Base-by-base conservation (phyloP, 2,888 invertebrate genomes). In the Platycheirus rosarum region DNA sequence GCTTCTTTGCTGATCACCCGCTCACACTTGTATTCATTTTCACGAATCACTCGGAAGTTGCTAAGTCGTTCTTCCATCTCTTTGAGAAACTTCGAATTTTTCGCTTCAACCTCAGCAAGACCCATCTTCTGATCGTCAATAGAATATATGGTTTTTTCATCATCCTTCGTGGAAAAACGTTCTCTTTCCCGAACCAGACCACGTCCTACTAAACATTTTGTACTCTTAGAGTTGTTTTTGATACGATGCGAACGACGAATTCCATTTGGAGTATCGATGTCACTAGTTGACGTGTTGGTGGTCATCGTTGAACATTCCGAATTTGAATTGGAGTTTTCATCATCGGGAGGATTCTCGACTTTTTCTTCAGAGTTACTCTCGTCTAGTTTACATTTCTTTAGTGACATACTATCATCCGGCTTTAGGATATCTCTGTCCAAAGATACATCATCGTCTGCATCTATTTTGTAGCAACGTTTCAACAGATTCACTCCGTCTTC, bases 1-100 rank as follows among this genome's bases (percentile, higher is more conserved):
- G 97, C 96, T 89, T 98, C 97, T 88, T 96, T 97, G 90, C 96
- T 97, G 75, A 95, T 94, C 89, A 95, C 95, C 89, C 97, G 93
- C 85, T 97, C 97, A 88, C 93, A 93, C 78, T 96, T 92, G 91
- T 97, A 98, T 84, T 95, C 93, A 91, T 98, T 98, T 88, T 97
- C 97, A 63, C 93, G 93, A 55, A 98, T 93, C 86, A 94, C 93
- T 79, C 95, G 93, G 90, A 95, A 98, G 86, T 94, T 94, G 78
- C 94, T 95, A 85, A 96, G 92, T 0, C 90, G 87, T 42, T 89
- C 89, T 48, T 88, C 88, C 86, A 93, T 92, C 86, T 87, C 87
- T 65, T 90, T 89, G 0, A 90, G 85, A 11, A 90, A 90, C 66
- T 88, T 87, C 0, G 89, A 88, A 57, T 90, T 90, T 48, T 88